Percentiles rank a stretch among this genome's conserved stretches.
phyloP scores from a whole-genome alignment of 2,797 vertebrate species.

The Aphelocoma californica region DNA sequence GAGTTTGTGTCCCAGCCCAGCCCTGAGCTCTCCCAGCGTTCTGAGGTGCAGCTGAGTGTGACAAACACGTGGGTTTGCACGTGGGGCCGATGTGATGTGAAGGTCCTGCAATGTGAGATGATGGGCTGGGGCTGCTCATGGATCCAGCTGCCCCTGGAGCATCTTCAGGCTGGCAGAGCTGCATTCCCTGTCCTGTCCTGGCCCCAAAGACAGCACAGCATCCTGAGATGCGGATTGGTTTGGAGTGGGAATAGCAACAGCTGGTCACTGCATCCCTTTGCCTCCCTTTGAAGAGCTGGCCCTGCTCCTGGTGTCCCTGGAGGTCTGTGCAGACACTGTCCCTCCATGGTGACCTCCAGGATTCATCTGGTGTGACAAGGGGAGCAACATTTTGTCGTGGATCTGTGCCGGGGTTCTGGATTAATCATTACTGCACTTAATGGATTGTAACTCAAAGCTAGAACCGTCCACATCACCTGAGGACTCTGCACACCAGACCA shows the following conservation, averaged over 20 bases:
- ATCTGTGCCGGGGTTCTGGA: not conserved
- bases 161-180: not conserved
- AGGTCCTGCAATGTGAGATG: not conserved
- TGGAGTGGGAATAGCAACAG: not conserved
- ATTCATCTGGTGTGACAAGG: not conserved
- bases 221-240: not conserved
- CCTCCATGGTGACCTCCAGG: not conserved
- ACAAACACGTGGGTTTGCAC: not conserved
- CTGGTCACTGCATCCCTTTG: not conserved
- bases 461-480: not conserved
- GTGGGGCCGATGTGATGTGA: accelerated
- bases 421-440: conserved; percentile 54
- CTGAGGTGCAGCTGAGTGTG: not conserved
- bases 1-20: not conserved
- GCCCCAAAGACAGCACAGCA: accelerated
- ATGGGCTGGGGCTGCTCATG: not conserved
- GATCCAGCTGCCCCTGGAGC: not conserved
- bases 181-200: accelerated
- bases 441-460: not conserved
- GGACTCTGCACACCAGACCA: not conserved
- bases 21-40: not conserved
- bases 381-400: not conserved
- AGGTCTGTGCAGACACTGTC: not conserved
- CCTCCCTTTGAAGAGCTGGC: not conserved
- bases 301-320: not conserved